Evolutionary conservation across 2,797 vertebrate genomes (phyloP).

Genomic region (Scyliorhinus canicula): DNA sequence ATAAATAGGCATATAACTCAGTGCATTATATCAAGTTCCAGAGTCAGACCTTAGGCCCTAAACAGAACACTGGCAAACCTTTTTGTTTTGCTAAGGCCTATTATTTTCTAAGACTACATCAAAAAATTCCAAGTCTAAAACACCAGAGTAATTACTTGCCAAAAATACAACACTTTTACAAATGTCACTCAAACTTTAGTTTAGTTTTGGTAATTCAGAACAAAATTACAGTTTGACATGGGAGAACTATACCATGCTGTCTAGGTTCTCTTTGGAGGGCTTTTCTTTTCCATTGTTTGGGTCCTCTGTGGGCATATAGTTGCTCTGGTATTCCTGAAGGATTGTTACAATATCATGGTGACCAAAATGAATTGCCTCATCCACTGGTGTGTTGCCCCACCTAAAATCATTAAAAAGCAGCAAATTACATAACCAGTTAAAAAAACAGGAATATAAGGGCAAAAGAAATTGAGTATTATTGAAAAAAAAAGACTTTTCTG

Average conservation of each 20-base stretch:
- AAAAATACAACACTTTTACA: conserved; percentile 38
- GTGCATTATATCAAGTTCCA: neutral
- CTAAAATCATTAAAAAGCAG: conserved; percentile 52
- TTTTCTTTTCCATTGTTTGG: conserved; percentile 62
- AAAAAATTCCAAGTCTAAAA: neutral
- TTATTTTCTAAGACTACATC: conserved; percentile 3
- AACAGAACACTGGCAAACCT: neutral
- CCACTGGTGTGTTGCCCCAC: conserved; percentile 98
- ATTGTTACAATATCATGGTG: conserved; percentile 94
- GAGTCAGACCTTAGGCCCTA: neutral
- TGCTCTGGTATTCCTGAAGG: conserved; percentile 84
- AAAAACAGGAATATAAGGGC: neutral
- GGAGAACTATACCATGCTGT: conserved; percentile 73
- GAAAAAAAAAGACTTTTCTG: no score
- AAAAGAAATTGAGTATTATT: no score
- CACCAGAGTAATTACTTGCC: conserved; percentile 3
- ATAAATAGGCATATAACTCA: neutral
- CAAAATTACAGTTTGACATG: neutral
- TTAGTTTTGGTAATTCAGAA: conserved; percentile 34
- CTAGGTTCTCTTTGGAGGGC: conserved; percentile 86
- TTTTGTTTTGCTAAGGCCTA: neutral
- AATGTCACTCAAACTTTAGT: neutral
- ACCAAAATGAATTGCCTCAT: conserved; percentile 93
- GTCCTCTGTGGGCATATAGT: conserved; percentile 76
- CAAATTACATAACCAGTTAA: neutral